These are phyloP conservation scores for Drosophila mimetica DNA, from an alignment of 2,888 invertebrate genomes.

Conservation along the genomic window DNA sequence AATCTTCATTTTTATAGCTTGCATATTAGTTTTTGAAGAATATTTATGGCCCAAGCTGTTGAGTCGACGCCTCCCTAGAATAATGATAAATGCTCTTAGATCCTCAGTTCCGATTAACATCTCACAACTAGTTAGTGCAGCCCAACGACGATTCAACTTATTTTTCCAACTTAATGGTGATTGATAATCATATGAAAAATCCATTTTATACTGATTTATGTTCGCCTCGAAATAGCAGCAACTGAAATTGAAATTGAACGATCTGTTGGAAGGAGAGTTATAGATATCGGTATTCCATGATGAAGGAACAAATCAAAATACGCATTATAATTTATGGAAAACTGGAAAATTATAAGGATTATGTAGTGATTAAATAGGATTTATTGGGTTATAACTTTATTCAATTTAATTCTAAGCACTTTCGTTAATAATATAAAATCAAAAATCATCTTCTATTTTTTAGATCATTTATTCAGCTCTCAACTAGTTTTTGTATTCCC, in stretches of 20 bases:
- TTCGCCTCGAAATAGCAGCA: constrained; percentile 10
- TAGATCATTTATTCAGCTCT: not conserved
- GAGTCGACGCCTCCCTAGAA: constrained; percentile 66
- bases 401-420: not conserved
- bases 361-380: not conserved
- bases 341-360: constrained; percentile 1
- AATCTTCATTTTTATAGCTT: constrained; percentile 55
- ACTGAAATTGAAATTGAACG: constrained; percentile 23
- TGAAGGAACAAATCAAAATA: constrained; percentile 3
- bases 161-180: constrained; percentile 59
- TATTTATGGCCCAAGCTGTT: constrained; percentile 69
- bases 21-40: constrained; percentile 58
- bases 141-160: constrained; percentile 44
- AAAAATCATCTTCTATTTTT: not conserved
- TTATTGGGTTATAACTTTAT: not conserved
- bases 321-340: constrained; percentile 13
- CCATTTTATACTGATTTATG: constrained; percentile 40
- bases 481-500: not conserved
- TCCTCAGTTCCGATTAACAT: constrained; percentile 55
- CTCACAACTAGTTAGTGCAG: constrained; percentile 48
- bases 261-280: not conserved
- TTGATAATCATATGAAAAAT: constrained; percentile 56
- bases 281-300: not conserved
- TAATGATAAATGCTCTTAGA: constrained; percentile 70
- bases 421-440: no score